Evolutionary conservation across 2,113 vertebrate species (phyloP), one percentile per base, ranked within the genome.

Genomic region (Channa maculata): DNA sequence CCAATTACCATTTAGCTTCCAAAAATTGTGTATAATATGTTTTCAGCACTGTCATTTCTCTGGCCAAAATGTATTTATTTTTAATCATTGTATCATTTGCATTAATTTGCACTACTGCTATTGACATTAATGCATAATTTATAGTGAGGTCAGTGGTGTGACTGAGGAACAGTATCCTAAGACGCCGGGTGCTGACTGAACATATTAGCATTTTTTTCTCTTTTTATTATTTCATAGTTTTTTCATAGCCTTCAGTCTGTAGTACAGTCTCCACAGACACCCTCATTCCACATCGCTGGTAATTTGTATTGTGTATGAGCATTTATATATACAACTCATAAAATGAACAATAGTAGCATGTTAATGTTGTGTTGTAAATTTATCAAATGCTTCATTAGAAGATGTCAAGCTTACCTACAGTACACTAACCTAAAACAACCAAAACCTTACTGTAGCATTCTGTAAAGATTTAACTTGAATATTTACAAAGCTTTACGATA

Each of bases 81-180:
- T 53, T 61, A 62, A 62, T 75, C 45, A 63, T 77, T 51, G 5
- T 34, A 57, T 79, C 65, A 80, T 83, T 86, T 87, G 76, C 80
- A 87, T 83, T 60, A 66, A 86, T 86, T 67, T 84, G 70, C 71
- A 77, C 58, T 55, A 5, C 41, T 80, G 60, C 77, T 78, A 68
- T 38, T 82, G 75, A 85, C 74, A 79, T 83, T 33, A n/a, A 65
- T 81, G 62, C 73, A 83, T 85, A 79, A 91, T 88, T 89, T 85
- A 86, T 89, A 34, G 64, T 66, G 69, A 80, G 86, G 87, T 85
- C 84, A 88, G 45, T 65, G 38, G 45, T 59, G 37, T 55, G 60
- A 81, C 51, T 51, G 48, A 54, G 37, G 33, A 76, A 60, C 15
- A 59, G 50, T 15, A 61, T 63, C 69, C 64, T 39, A 63, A 80